Base-by-base conservation (phyloP, 1,140 invertebrate species). In the Drosophila dunni region DNA sequence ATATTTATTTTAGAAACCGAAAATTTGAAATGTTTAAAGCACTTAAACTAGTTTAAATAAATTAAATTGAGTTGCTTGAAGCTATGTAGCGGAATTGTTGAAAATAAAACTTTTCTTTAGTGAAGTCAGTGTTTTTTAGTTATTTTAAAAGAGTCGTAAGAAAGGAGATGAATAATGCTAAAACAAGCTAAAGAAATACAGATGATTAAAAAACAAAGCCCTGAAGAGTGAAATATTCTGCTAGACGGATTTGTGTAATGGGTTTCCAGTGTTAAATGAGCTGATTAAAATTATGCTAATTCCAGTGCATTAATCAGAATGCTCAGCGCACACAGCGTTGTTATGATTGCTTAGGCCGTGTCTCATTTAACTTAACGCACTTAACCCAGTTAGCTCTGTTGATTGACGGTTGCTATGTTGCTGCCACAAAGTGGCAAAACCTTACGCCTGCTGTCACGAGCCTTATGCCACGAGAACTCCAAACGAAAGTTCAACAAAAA, bases 231-330 rank as follows among this genome's bases (percentile, higher is more conserved):
- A 51, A 51, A 6, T 3, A 20, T 11, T 13, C 36, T 9, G 24
- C 38, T 2, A 40, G 42, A 65, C 68, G 50, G 38, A 65, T 44
- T 29, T 58, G 42, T 64, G 36, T 36, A 74, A 56, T 50, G 56
- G 73, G 48, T 62, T 75, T 62, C 51, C 24, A 62, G 61, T 38
- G 62, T 63, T 75, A 51, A 76, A 76, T 75, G 73, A 50, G 51
- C 56, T 42, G 69, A 40, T 54, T 29, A 29, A 29, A 29, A 10
- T 63, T 54, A 64, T 56, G 71, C 36, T 71, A 82, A 82, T 75
- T 79, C 54, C 64, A 78, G 60, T 75, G 62, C 54, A 82, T 75
- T 78, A 78, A 82, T 78, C 72, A 75, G 60, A 20, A 24, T 24
- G 45, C 15, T 46, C 57, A 10, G 3, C 24, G 9, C 2, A 15